phyloP scores from a whole-genome alignment of 2,113 vertebrate genomes.

The Rhizomys pruinosus region DNA sequence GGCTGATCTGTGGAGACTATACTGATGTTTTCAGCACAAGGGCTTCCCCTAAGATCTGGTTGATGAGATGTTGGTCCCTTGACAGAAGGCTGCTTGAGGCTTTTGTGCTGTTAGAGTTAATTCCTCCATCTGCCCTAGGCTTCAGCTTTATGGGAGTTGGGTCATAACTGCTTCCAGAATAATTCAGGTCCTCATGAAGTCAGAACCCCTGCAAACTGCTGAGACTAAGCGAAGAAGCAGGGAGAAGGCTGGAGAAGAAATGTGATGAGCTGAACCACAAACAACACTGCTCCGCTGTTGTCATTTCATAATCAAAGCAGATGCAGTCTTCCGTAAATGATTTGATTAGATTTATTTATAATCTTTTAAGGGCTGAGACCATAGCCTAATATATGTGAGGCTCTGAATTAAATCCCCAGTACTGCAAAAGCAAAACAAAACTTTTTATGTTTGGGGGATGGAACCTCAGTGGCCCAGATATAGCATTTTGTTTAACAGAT shows the following conservation, averaged over 20 bases:
- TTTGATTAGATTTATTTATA: neutral
- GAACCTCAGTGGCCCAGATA: neutral
- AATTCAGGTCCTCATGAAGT: neutral
- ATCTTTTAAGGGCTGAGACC: neutral
- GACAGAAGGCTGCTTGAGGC: neutral
- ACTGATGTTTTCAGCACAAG: neutral
- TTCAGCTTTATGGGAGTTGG: neutral
- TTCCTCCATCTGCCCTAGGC: neutral
- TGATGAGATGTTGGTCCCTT: neutral
- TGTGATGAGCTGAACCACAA: neutral
- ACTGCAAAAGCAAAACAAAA: neutral
- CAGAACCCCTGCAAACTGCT: neutral
- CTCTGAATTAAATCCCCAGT: neutral
- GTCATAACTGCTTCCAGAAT: neutral
- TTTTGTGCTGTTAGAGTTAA: neutral
- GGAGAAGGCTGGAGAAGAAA: slow-evolving; percentile 4
- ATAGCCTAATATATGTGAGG: neutral
- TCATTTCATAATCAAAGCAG: neutral
- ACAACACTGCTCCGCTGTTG: neutral
- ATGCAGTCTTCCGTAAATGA: neutral
- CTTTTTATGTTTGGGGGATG: neutral
- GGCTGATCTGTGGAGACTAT: neutral
- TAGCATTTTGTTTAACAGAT: neutral
- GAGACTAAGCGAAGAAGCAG: neutral
- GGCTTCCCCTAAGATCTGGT: neutral